Base-by-base conservation (phyloP, 2,113 vertebrate genomes). In the Aptenodytes forsteri region DNA sequence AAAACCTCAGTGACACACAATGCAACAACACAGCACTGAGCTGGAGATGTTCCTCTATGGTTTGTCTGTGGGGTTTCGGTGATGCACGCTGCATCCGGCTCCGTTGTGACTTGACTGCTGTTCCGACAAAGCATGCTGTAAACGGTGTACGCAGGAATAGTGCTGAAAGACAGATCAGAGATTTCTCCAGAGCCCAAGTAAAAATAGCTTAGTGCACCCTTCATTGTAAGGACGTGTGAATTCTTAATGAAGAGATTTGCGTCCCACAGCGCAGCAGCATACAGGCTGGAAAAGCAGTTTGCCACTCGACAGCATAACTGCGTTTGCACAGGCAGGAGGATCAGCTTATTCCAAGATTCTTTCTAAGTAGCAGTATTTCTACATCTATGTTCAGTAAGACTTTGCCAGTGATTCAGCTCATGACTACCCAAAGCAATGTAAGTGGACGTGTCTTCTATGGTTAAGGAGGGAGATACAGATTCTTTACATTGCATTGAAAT, bases 41-140 rank as follows among this genome's bases (percentile, higher is more conserved):
- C 73, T 54, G 66, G 61, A 55, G 44, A 46, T 7, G 47, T 1
- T 49, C 38, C 58, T 30, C n/a, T 44, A 4, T 1, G 29, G 16
- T 38, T 42, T 19, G 32, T 16, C n/a, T 25, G 46, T 2, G 21
- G 14, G 29, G 19, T 42, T 54, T 16, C 42, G 29, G 40, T 0
- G 9, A 11, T 22, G 38, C 47, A 36, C 0, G 0, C 40, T 49
- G 50, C 18, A 16, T 27, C 54, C 9, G 0, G 49, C n/a, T 69
- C 56, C 1, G 0, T 3, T 13, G n/a, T 6, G 32, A 85, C 44
- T 15, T 1, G 2, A 6, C 61, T 30, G 52, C 66, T 71, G 21
- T 13, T 71, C 38, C 2, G 3, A 38, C 58, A 42, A 11, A 80
- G 34, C 17, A 13, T 3, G 27, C 67, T 84, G 47, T 23, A 23